Evolutionary conservation across 2,797 vertebrate genomes (phyloP).

Genomic region (Loriculus beryllinus): DNA sequence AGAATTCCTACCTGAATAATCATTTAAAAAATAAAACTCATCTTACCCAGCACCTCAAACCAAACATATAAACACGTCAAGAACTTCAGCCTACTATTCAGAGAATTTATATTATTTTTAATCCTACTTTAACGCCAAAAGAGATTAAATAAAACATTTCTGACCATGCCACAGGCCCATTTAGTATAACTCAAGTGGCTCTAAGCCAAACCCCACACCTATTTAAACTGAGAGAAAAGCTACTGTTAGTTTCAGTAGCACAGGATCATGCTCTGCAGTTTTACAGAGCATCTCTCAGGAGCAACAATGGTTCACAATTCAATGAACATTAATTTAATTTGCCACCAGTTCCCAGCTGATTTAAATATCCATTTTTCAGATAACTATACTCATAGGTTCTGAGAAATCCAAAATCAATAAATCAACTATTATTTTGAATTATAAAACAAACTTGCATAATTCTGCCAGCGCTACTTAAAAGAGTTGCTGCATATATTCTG

Average conservation of each 20-base stretch:
- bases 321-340: slow-evolving; percentile 42
- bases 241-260: background rate
- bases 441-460: background rate
- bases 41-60: background rate
- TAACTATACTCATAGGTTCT: background rate
- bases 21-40: background rate
- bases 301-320: slow-evolving; percentile 34
- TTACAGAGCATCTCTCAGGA: slow-evolving; percentile 40
- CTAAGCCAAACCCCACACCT: slow-evolving; percentile 48
- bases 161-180: background rate
- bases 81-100: background rate
- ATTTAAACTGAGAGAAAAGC: slow-evolving; percentile 28
- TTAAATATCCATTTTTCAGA: background rate
- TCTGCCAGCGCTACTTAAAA: background rate
- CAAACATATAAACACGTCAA: background rate
- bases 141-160: slow-evolving; percentile 22
- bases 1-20: background rate
- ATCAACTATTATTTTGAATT: background rate
- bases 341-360: slow-evolving; percentile 1
- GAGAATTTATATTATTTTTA: slow-evolving; percentile 29
- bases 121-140: slow-evolving; percentile 24
- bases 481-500: background rate
- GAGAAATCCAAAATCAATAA: background rate
- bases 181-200: slow-evolving; percentile 21
- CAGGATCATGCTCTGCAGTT: background rate